These are phyloP conservation scores for Chymomyza procnemis DNA, from an alignment of 2,888 invertebrate genomes.

Conservation along the genomic window DNA sequence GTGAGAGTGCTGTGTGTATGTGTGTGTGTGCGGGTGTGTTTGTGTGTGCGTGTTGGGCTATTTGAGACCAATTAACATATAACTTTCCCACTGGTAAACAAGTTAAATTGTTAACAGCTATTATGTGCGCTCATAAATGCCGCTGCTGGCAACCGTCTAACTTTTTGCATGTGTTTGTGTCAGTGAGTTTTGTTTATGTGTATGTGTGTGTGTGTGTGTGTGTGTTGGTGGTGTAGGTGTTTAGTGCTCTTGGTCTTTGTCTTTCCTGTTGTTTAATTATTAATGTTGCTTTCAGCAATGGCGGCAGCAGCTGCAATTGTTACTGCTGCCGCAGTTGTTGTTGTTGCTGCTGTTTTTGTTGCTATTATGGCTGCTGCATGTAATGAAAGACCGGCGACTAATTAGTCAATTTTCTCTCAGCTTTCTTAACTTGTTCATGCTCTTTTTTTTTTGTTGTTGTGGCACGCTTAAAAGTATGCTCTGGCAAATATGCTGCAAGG, in stretches of 20 bases:
- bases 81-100: slow-evolving; percentile 74
- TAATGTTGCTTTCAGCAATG: slow-evolving; percentile 66
- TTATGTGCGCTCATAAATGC: slow-evolving; percentile 74
- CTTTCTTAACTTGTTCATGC: neutral
- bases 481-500: neutral
- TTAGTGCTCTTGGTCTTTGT: slow-evolving; percentile 52
- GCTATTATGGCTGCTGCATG: slow-evolving; percentile 3
- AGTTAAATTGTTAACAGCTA: slow-evolving; percentile 74
- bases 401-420: neutral
- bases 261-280: slow-evolving; percentile 74
- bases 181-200: no score
- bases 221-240: slow-evolving; percentile 19
- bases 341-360: neutral
- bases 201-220: slow-evolving; percentile 6
- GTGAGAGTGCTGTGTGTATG: slow-evolving; percentile 27
- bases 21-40: slow-evolving; percentile 10
- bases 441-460: neutral
- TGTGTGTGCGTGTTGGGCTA: slow-evolving; percentile 48
- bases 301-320: slow-evolving; percentile 13
- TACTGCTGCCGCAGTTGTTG: neutral
- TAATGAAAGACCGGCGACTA: neutral
- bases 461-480: neutral
- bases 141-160: slow-evolving; percentile 49
- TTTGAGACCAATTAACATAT: slow-evolving; percentile 73
- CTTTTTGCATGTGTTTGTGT: slow-evolving; percentile 50